Conservation (phyloP, 2,113 vertebrate genomes). For the Aegotheles bennettii region DNA sequence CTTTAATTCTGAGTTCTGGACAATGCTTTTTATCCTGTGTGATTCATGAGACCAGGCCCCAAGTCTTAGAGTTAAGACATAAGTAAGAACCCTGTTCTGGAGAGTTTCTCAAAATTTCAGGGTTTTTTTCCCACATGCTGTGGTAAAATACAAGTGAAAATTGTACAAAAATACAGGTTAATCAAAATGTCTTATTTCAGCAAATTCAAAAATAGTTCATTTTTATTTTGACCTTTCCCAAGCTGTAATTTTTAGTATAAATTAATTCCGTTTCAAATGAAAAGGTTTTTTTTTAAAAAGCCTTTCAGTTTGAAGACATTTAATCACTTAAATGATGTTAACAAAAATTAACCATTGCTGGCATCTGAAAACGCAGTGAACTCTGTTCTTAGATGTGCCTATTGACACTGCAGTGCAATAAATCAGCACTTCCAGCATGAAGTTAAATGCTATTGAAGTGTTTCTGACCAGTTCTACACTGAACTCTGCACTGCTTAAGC, state of each 20-base stretch:
- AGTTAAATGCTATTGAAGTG: neutral
- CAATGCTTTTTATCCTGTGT: neutral
- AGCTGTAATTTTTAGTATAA: neutral
- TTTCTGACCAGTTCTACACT: neutral
- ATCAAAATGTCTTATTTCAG: neutral
- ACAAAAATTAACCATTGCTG: neutral
- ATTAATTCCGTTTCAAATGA: neutral
- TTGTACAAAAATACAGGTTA: neutral
- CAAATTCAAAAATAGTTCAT: neutral
- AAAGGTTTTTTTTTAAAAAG: neutral
- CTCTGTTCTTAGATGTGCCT: neutral
- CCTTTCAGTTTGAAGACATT: neutral
- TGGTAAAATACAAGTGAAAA: neutral
- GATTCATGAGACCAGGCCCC: neutral
- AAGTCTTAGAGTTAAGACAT: neutral
- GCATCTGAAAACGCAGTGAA: neutral
- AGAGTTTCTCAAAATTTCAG: neutral
- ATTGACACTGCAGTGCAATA: neutral
- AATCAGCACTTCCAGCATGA: slow-evolving; percentile 8
- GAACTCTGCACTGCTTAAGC: neutral
- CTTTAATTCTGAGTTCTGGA: slow-evolving; percentile 36
- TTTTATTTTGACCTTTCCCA: neutral
- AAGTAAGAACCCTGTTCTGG: neutral
- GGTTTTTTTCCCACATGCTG: neutral
- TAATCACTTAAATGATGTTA: neutral